phyloP scores from a whole-genome alignment of 2,888 invertebrate species.

The Rhodophaea formosa region DNA sequence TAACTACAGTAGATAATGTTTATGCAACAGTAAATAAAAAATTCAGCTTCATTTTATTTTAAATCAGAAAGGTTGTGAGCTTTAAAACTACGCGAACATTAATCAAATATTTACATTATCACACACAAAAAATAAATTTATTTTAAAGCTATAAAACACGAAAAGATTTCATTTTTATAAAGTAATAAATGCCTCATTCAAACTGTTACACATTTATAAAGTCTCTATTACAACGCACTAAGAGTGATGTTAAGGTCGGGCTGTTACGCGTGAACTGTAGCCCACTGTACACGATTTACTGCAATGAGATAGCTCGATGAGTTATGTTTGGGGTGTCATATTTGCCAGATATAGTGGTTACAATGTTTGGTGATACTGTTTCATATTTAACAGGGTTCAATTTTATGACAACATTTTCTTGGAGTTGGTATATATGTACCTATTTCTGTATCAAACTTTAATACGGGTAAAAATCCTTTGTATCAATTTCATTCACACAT shows the following conservation, averaged over 20 bases:
- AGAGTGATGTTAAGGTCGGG: background rate
- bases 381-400: background rate
- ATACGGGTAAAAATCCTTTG: no score
- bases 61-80: no score
- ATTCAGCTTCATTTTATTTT: no score
- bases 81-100: background rate
- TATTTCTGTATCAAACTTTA: no score
- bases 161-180: slow-evolving; percentile 10
- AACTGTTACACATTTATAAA: no score
- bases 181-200: background rate
- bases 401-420: no score
- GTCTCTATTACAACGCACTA: no score
- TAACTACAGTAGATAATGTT: no score
- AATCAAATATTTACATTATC: background rate
- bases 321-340: slow-evolving; percentile 8
- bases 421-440: no score
- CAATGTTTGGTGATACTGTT: background rate
- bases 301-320: slow-evolving; percentile 5
- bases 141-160: slow-evolving; percentile 12
- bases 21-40: no score
- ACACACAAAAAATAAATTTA: slow-evolving; percentile 3
- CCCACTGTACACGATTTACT: slow-evolving; percentile 3
- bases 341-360: slow-evolving; percentile 10
- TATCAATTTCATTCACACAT: no score
- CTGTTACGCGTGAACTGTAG: background rate